phyloP scores from a whole-genome alignment of 2,888 invertebrate species.

The Trachelus iudaicus region DNA sequence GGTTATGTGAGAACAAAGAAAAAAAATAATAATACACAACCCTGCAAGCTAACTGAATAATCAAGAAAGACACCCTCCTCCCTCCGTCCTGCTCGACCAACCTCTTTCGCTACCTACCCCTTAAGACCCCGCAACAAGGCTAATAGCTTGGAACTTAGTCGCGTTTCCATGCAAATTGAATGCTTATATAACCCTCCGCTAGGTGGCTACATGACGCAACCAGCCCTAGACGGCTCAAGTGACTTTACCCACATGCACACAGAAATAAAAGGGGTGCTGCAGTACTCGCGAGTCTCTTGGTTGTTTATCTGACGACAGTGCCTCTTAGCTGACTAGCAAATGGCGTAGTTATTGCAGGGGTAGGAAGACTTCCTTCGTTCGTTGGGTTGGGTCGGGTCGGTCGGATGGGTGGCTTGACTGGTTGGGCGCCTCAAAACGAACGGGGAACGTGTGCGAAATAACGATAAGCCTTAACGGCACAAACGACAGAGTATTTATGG shows the following conservation, averaged over 20 bases:
- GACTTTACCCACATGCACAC: not conserved
- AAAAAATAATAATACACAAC: not conserved
- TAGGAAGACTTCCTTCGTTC: not conserved
- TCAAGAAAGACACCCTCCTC: not conserved
- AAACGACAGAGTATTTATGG: constrained; percentile 47
- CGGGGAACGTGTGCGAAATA: constrained; percentile 60
- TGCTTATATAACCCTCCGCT: constrained; percentile 40
- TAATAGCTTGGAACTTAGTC: constrained; percentile 59
- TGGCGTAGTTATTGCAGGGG: constrained; percentile 52
- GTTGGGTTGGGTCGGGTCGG: too few relatives aligned
- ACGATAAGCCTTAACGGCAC: constrained; percentile 58
- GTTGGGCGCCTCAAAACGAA: constrained; percentile 49
- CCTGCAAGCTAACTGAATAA: not conserved
- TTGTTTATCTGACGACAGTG: constrained; percentile 50
- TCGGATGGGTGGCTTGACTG: constrained; percentile 16
- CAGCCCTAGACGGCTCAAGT: not conserved
- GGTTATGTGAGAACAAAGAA: not conserved
- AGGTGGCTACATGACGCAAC: not conserved
- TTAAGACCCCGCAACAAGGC: constrained; percentile 19
- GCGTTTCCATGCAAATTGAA: constrained; percentile 60
- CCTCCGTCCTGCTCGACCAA: not conserved
- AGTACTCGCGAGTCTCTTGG: constrained; percentile 35
- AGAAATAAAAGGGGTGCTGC: not conserved
- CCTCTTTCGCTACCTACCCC: constrained; percentile 30
- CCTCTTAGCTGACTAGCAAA: constrained; percentile 54